phyloP scores from a whole-genome alignment of 2,888 invertebrate genomes.

The Frankliniella fusca region DNA sequence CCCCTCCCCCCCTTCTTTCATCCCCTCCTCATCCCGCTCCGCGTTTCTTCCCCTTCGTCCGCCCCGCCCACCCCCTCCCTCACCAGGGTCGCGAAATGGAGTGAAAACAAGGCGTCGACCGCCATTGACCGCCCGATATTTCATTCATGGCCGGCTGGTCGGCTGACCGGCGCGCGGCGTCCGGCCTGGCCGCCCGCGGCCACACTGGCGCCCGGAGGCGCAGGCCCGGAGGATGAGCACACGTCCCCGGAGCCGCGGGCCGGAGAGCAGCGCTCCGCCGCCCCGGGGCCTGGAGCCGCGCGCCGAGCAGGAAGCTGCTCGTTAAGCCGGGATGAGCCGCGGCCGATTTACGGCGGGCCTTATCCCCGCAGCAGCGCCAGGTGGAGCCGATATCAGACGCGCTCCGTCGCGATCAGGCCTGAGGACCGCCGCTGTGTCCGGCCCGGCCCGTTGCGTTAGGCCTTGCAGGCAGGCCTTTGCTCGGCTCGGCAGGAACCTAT shows the following conservation, averaged over 20 bases:
- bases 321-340: no score
- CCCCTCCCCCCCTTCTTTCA: neutral
- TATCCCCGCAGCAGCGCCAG: no score
- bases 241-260: neutral
- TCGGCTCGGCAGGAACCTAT: no score
- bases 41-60: no score
- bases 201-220: neutral
- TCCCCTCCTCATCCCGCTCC: neutral
- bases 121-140: conserved; percentile 2
- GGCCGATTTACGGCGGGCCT: no score
- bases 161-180: no score
- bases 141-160: conserved; percentile 12
- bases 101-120: conserved; percentile 15
- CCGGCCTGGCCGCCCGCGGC: neutral
- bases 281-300: neutral
- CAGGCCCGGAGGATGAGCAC: neutral
- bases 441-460: no score
- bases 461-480: no score
- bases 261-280: neutral
- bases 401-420: no score
- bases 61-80: neutral
- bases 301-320: no score
- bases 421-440: no score
- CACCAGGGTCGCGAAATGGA: conserved; percentile 16
- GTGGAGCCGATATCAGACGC: no score